These are phyloP conservation scores for Micromesistius poutassou DNA, from an alignment of 2,797 vertebrate genomes.

Conservation along the genomic window DNA sequence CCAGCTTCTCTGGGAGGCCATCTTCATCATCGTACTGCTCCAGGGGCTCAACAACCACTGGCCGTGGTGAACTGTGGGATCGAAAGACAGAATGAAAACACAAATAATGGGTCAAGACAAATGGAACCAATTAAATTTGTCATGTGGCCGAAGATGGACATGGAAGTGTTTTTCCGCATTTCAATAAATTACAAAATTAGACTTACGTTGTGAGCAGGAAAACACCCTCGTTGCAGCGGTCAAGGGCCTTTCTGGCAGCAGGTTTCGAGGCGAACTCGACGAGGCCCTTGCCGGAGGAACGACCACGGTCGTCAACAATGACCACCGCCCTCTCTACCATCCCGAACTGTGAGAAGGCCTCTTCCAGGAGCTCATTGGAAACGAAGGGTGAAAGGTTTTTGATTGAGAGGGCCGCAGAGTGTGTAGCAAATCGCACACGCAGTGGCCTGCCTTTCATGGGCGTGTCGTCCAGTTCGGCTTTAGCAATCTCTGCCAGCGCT, in stretches of 20 bases:
- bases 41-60: constrained; percentile 92
- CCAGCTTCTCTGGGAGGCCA: constrained; percentile 95
- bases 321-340: constrained; percentile 93
- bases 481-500: constrained; percentile 93
- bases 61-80: constrained; percentile 83
- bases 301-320: constrained; percentile 93
- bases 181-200: neutral
- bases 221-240: constrained; percentile 92
- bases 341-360: constrained; percentile 96
- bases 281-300: constrained; percentile 92
- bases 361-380: constrained; percentile 96
- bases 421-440: constrained; percentile 94
- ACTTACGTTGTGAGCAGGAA: constrained; percentile 94
- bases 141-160: no score
- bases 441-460: constrained; percentile 93
- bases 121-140: neutral
- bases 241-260: constrained; percentile 92
- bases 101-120: neutral
- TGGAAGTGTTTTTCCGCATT: neutral
- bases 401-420: constrained; percentile 91
- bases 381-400: constrained; percentile 94
- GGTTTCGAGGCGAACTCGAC: constrained; percentile 96
- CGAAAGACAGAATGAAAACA: neutral
- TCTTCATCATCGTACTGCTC: constrained; percentile 96
- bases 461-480: constrained; percentile 93